A percentile compares a stretch with the other conserved stretches of the same genome.
Evolutionary conservation across 1,140 invertebrate genomes (phyloP).

Genomic region (Drosophila fuyamai): DNA sequence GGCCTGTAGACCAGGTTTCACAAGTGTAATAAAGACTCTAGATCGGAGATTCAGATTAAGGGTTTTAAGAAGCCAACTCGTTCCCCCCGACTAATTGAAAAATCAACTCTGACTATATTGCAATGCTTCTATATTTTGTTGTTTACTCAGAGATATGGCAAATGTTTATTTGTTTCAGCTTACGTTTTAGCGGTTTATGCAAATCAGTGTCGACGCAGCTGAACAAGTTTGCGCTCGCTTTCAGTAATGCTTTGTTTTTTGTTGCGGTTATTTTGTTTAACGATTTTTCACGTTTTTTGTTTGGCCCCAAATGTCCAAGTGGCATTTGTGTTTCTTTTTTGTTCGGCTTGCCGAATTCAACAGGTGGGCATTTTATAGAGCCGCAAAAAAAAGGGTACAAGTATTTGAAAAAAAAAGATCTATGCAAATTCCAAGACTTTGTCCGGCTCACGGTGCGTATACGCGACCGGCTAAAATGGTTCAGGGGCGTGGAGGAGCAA

Average conservation of each 20-base stretch:
- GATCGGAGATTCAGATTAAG: slow-evolving; percentile 25
- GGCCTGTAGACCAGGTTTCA: slow-evolving; percentile 28
- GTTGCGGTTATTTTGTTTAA: slow-evolving; percentile 37
- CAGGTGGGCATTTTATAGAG: slow-evolving; percentile 51
- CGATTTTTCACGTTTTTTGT: slow-evolving; percentile 44
- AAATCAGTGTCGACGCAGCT: slow-evolving; percentile 22
- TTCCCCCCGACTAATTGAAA: slow-evolving; percentile 47
- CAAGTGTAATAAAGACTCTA: slow-evolving; percentile 15
- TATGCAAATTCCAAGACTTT: slow-evolving; percentile 40
- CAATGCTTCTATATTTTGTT: slow-evolving; percentile 46
- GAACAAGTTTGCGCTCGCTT: slow-evolving; percentile 50
- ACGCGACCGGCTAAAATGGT: slow-evolving; percentile 26
- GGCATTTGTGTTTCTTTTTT: slow-evolving; percentile 33
- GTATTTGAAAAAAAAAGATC: slow-evolving; percentile 34
- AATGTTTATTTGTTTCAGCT: slow-evolving; percentile 29
- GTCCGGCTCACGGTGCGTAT: slow-evolving; percentile 27
- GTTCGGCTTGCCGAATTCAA: slow-evolving; percentile 36
- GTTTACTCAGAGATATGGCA: slow-evolving; percentile 28
- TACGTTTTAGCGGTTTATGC: slow-evolving; percentile 30
- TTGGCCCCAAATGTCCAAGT: slow-evolving; percentile 27
- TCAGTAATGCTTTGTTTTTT: slow-evolving; percentile 11
- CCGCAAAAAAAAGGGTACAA: slow-evolving; percentile 12
- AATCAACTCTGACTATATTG: slow-evolving; percentile 24
- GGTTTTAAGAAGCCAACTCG: neutral
- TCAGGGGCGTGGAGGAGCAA: slow-evolving; percentile 2